Percentiles rank a stretch among this genome's conserved stretches.
Evolutionary conservation across 1,140 invertebrate species (phyloP).

Genomic region (Leguminivora glycinivorella): DNA sequence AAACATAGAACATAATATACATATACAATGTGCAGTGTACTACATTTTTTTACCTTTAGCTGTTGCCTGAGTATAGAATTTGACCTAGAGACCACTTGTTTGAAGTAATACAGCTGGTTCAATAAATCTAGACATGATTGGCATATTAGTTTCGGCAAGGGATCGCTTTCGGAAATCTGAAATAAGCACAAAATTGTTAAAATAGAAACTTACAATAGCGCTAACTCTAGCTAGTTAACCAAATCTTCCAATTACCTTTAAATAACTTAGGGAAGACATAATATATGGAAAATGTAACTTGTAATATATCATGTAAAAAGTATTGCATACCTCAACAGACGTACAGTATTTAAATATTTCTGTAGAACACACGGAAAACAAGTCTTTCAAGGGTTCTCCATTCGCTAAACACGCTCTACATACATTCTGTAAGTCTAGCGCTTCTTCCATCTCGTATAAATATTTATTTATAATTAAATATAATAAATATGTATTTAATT

Average conservation of each 20-base stretch:
- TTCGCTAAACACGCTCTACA: slow-evolving; percentile 73
- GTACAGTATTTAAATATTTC: slow-evolving; percentile 76
- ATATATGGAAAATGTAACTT: slow-evolving; percentile 9
- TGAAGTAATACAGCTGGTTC: slow-evolving; percentile 72
- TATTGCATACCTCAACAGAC: slow-evolving; percentile 67
- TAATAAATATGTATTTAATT: not conserved
- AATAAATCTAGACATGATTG: slow-evolving; percentile 67
- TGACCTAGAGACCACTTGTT: slow-evolving; percentile 69
- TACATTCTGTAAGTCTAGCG: slow-evolving; percentile 68
- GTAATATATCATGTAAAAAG: not conserved
- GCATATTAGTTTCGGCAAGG: slow-evolving; percentile 68
- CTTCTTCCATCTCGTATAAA: slow-evolving; percentile 43
- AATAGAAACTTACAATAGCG: not conserved
- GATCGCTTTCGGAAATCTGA: slow-evolving; percentile 67
- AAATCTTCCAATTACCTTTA: slow-evolving; percentile 26
- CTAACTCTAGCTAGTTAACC: too few species aligned
- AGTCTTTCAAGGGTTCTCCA: slow-evolving; percentile 61
- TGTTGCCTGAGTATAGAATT: slow-evolving; percentile 67
- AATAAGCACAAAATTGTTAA: slow-evolving; percentile 20
- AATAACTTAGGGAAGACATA: slow-evolving; percentile 7
- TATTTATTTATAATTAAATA: too few species aligned
- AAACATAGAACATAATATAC: too few species aligned
- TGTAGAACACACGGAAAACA: slow-evolving; percentile 68
- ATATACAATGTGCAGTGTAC: not conserved
- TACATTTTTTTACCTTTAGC: slow-evolving; percentile 23